These are phyloP conservation scores for Pegea sp. DNA, from an alignment of 23 tunicate genomes.

Conservation along the genomic window DNA sequence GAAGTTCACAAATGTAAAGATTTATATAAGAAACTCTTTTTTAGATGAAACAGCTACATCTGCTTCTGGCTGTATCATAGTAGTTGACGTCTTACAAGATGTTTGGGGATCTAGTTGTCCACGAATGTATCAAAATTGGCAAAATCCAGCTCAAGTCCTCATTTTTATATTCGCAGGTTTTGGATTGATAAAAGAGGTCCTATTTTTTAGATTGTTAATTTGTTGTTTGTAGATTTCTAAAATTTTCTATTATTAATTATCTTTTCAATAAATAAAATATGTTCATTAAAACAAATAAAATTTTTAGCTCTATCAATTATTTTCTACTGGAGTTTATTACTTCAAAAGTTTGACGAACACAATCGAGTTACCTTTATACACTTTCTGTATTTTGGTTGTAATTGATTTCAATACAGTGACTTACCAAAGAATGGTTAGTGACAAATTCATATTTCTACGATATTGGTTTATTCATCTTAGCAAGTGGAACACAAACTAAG, in stretches of 20 bases:
- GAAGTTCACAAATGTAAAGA: too few relatives aligned
- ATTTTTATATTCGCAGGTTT: constrained; percentile 25
- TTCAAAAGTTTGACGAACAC: constrained; percentile 38
- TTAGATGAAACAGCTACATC: constrained; percentile 6
- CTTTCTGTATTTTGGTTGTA: constrained; percentile 43
- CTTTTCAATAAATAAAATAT: background rate
- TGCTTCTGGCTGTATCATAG: constrained; percentile 7
- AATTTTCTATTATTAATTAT: background rate
- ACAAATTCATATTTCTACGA: background rate
- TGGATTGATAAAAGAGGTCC: constrained; percentile 64
- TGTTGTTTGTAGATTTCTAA: background rate
- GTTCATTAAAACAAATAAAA: background rate
- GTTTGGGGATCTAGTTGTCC: constrained; percentile 48
- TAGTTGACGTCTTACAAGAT: constrained; percentile 14
- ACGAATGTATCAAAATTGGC: constrained; percentile 10
- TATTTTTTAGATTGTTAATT: background rate
- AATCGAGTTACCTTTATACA: constrained; percentile 43
- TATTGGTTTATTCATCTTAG: background rate
- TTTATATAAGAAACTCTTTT: too few relatives aligned
- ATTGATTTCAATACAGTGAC: constrained; percentile 8
- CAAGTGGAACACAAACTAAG: too few relatives aligned
- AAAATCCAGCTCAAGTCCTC: constrained; percentile 11
- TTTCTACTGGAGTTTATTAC: constrained; percentile 16
- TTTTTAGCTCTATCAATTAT: constrained; percentile 43
- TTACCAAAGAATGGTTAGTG: background rate